Evolutionary conservation across 2,113 vertebrate species (phyloP).

Genomic region (Pachycephala philippinensis): DNA sequence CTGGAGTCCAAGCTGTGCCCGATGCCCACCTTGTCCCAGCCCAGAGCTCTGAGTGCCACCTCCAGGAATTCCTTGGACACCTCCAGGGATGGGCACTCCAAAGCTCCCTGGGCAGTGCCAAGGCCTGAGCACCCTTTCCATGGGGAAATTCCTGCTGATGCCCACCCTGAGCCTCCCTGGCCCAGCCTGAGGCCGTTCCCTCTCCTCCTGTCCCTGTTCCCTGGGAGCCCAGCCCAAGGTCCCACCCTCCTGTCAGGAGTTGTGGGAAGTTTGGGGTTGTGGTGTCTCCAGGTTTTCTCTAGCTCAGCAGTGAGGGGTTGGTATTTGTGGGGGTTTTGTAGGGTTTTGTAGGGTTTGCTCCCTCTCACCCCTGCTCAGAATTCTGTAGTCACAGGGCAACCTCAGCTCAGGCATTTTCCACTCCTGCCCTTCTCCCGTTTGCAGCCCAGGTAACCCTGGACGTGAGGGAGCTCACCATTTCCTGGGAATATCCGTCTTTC

Average conservation of each 20-base stretch:
- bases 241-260: neutral
- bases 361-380: rapidly evolving
- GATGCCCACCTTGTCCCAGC: neutral
- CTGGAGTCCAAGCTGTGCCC: neutral
- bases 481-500: neutral
- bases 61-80: neutral
- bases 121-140: neutral
- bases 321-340: rapidly evolving
- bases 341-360: neutral
- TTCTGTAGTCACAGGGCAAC: rapidly evolving
- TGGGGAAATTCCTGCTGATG: neutral
- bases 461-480: rapidly evolving
- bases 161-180: neutral
- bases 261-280: no score
- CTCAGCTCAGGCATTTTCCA: neutral
- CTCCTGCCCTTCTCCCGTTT: neutral
- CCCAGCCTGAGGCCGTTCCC: neutral
- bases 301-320: neutral
- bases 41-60: neutral
- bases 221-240: neutral
- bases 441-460: neutral
- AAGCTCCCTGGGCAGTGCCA: neutral
- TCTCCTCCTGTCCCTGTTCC: neutral
- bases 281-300: neutral
- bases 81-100: neutral